A percentile compares a stretch with the other conserved stretches of the same genome.
phyloP scores from a whole-genome alignment of 2,113 vertebrate genomes.

The Anthoscopus minutus region DNA sequence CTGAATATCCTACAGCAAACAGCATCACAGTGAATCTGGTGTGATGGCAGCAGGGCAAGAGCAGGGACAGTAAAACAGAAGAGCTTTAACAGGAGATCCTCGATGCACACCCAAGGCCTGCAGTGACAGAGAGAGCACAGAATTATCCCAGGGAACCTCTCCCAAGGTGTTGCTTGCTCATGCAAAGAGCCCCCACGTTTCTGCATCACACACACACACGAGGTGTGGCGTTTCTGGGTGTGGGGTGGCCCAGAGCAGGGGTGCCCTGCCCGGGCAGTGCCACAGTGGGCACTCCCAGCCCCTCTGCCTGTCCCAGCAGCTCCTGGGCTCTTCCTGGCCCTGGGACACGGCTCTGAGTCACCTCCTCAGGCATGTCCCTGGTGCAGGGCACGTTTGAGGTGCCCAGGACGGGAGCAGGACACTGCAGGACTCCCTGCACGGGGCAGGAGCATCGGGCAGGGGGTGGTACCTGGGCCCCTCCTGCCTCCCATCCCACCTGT shows the following conservation, averaged over 20 bases:
- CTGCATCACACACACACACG: neutral
- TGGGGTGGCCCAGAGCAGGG: neutral
- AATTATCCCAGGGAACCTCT: neutral
- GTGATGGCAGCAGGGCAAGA: accelerated
- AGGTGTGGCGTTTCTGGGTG: neutral
- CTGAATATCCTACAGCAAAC: neutral
- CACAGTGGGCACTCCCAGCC: neutral
- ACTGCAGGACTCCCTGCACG: neutral
- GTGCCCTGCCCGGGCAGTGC: neutral
- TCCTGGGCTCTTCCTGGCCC: neutral
- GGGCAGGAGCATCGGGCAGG: neutral
- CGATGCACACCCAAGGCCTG: neutral
- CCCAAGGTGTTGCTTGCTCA: neutral
- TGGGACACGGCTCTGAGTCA: neutral
- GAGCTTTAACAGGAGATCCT: neutral
- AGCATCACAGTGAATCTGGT: neutral
- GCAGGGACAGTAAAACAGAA: neutral
- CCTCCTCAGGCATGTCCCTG: neutral
- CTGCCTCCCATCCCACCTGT: accelerated
- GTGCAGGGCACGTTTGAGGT: neutral
- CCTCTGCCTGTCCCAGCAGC: neutral
- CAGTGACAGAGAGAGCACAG: neutral
- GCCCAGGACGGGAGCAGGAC: neutral
- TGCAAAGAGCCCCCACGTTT: neutral
- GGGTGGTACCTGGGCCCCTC: neutral